A percentile compares a stretch with the other conserved stretches of the same genome.
phyloP scores from a whole-genome alignment of 2,113 vertebrate genomes.

The Micromys minutus region DNA sequence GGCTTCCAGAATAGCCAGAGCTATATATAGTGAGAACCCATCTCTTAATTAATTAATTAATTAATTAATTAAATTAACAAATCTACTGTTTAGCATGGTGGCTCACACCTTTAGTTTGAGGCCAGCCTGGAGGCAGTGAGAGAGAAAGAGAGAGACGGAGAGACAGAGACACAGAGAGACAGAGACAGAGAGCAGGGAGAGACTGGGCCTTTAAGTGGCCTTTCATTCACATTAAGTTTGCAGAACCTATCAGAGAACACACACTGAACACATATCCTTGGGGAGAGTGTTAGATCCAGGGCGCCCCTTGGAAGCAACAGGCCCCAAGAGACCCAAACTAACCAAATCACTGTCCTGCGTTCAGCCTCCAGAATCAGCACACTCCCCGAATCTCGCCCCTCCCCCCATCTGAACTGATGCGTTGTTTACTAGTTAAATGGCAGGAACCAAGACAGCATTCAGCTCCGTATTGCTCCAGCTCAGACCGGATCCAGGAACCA shows the following conservation, averaged over 20 bases:
- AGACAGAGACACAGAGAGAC: too few relatives aligned
- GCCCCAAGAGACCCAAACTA: neutral
- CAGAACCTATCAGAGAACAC: neutral
- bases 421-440: conserved; percentile 10
- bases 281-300: neutral
- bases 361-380: neutral
- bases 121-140: neutral
- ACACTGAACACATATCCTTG: neutral
- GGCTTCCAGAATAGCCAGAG: neutral
- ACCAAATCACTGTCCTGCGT: conserved; percentile 5
- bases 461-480: neutral
- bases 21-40: neutral
- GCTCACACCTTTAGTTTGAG: neutral
- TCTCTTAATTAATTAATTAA: too few relatives aligned
- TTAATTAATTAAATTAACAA: too few relatives aligned
- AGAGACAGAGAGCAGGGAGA: too few relatives aligned
- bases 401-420: neutral
- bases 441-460: neutral
- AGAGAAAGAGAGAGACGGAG: rapidly evolving
- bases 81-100: neutral
- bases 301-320: neutral
- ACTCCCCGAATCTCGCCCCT: neutral
- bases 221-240: neutral
- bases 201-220: too few relatives aligned
- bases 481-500: neutral